A percentile compares a stretch with the other conserved stretches of the same genome.
Evolutionary conservation across 2,113 vertebrate species (phyloP).

Genomic region (Calidris pygmaea): DNA sequence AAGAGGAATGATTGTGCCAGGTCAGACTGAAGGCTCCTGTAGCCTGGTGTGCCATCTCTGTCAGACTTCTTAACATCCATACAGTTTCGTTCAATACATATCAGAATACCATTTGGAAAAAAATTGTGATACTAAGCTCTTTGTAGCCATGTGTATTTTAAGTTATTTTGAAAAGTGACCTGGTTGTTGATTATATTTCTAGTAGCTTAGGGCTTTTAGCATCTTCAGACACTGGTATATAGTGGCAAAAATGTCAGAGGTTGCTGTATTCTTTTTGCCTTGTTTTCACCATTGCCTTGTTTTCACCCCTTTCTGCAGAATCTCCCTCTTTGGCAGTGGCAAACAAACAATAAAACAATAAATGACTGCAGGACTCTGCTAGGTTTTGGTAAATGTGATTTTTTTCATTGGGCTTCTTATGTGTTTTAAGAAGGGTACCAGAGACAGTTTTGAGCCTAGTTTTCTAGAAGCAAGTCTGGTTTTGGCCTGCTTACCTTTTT

Average conservation of each 20-base stretch:
- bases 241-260: not conserved
- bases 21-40: not conserved
- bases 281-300: not conserved
- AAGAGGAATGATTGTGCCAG: accelerated
- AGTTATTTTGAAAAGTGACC: not conserved
- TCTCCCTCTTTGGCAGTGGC: not conserved
- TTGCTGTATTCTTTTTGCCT: not conserved
- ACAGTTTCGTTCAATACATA: not conserved
- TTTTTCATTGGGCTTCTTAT: not conserved
- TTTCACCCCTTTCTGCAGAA: not conserved
- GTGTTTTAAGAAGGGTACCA: not conserved
- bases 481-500: not conserved
- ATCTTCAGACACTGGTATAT: not conserved
- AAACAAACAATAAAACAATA: not conserved
- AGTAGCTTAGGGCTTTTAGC: not conserved
- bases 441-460: not conserved
- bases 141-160: not conserved
- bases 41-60: not conserved
- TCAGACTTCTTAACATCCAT: not conserved
- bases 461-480: not conserved
- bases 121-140: not conserved
- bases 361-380: not conserved
- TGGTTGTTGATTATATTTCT: not conserved
- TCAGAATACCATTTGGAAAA: not conserved
- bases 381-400: not conserved